Percentiles rank a stretch among this genome's conserved stretches.
Evolutionary conservation across 2,797 vertebrate species (phyloP).

Genomic region (Oceanodroma leucorhoa): DNA sequence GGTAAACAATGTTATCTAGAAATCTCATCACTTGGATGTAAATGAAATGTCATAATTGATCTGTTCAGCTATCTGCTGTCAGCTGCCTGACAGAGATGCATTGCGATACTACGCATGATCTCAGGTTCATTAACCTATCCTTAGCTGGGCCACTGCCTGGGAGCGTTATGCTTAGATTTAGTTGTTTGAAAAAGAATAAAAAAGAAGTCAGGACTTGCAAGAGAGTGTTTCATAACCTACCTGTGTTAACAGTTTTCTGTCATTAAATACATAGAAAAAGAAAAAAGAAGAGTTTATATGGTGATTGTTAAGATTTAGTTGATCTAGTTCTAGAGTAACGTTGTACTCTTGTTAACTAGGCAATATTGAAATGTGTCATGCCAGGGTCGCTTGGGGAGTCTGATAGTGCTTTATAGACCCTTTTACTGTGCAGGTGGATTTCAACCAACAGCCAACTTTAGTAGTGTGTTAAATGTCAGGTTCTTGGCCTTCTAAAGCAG

Average conservation of each 20-base stretch:
- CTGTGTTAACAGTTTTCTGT: not conserved
- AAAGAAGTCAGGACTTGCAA: not conserved
- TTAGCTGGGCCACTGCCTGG: not conserved
- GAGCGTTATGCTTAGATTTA: not conserved
- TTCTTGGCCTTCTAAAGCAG: not conserved
- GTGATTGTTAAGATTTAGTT: not conserved
- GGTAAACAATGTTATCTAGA: conserved; percentile 30
- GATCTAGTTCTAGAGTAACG: not conserved
- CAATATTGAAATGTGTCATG: not conserved
- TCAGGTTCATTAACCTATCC: not conserved
- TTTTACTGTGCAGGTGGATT: not conserved
- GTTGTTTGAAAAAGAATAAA: not conserved
- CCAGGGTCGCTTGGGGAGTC: not conserved
- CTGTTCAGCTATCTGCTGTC: conserved; percentile 23
- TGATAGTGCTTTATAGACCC: not conserved
- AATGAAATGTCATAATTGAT: conserved; percentile 44
- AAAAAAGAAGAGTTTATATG: not conserved
- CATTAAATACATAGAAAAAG: not conserved
- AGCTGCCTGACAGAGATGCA: conserved; percentile 37
- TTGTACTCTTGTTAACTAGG: not conserved
- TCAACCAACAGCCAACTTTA: not conserved
- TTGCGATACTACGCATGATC: not conserved
- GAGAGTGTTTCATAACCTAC: not conserved
- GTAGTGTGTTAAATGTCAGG: not conserved
- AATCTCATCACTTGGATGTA: conserved; percentile 50